Evolutionary conservation across 2,888 invertebrate genomes (phyloP).

Genomic region (Sarcophaga variegata): DNA sequence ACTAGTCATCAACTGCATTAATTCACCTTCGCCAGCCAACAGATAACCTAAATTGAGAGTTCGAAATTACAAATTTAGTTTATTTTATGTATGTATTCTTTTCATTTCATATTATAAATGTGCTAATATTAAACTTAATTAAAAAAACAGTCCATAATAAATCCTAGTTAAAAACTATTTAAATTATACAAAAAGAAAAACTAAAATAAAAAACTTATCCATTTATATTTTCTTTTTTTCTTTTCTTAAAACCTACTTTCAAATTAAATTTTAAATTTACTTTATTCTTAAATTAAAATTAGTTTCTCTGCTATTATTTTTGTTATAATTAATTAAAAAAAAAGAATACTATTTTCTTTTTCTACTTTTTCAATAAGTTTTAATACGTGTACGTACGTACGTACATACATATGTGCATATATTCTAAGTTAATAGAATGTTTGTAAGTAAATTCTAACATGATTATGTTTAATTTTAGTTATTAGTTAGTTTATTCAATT

Average conservation of each 20-base stretch:
- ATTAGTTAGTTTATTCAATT: conserved; percentile 56
- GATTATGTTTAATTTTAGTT: conserved; percentile 4
- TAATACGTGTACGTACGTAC: too few species aligned
- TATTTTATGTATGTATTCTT: background rate
- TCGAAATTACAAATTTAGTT: conserved; percentile 29
- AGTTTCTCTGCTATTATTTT: background rate
- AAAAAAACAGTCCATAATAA: conserved; percentile 12
- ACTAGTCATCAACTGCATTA: conserved; percentile 68
- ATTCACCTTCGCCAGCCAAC: background rate
- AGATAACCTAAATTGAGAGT: conserved; percentile 7
- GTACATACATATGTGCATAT: too few species aligned
- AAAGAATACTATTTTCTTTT: too few species aligned
- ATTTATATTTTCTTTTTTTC: conserved; percentile 2
- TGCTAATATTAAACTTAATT: conserved; percentile 27
- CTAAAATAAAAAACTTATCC: background rate
- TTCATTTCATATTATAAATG: conserved; percentile 10
- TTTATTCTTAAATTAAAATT: background rate
- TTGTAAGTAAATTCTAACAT: background rate
- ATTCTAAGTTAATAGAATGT: too few species aligned
- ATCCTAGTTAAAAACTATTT: background rate
- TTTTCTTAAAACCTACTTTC: background rate
- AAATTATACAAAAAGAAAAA: conserved; percentile 20
- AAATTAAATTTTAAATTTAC: background rate
- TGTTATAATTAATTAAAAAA: conserved; percentile 3
- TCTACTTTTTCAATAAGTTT: too few species aligned